Evolutionary conservation across 1,140 invertebrate genomes (phyloP).

Genomic region (Asobara japonica): DNA sequence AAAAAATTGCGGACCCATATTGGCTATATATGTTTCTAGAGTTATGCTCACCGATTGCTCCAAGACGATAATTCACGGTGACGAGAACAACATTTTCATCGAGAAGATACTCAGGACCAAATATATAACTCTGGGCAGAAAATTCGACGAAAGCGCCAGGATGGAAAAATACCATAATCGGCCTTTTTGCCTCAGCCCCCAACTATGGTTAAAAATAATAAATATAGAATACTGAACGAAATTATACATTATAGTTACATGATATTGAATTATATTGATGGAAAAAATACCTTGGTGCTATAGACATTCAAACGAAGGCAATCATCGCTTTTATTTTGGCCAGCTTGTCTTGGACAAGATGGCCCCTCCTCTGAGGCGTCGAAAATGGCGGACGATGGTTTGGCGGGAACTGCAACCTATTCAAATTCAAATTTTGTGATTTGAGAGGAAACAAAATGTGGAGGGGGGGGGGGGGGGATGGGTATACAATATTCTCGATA

Average conservation of each 20-base stretch:
- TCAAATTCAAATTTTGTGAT: not conserved
- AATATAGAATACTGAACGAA: not conserved
- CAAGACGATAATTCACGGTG: conserved; percentile 77
- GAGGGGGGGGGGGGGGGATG: too few relatives aligned
- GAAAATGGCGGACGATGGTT: conserved; percentile 25
- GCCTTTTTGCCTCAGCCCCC: conserved; percentile 42
- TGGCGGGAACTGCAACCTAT: conserved; percentile 35
- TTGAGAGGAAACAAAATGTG: not conserved
- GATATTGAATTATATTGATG: not conserved
- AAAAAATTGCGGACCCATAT: too few relatives aligned
- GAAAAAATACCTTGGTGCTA: conserved; percentile 67
- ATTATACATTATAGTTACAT: not conserved
- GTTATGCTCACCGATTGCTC: conserved; percentile 55
- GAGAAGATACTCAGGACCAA: conserved; percentile 71
- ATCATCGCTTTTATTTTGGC: conserved; percentile 68
- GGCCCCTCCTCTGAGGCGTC: conserved; percentile 47
- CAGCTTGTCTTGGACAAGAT: conserved; percentile 40
- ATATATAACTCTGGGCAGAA: conserved; percentile 65
- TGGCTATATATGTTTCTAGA: not conserved
- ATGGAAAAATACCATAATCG: conserved; percentile 72
- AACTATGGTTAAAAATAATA: not conserved
- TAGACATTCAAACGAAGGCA: conserved; percentile 85
- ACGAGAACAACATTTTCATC: conserved; percentile 73
- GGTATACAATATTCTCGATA: too few relatives aligned
- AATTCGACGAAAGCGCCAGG: conserved; percentile 65